Evolutionary conservation across 92 coral and sea anemone genomes (phyloP).

Genomic region (Porites lobata): DNA sequence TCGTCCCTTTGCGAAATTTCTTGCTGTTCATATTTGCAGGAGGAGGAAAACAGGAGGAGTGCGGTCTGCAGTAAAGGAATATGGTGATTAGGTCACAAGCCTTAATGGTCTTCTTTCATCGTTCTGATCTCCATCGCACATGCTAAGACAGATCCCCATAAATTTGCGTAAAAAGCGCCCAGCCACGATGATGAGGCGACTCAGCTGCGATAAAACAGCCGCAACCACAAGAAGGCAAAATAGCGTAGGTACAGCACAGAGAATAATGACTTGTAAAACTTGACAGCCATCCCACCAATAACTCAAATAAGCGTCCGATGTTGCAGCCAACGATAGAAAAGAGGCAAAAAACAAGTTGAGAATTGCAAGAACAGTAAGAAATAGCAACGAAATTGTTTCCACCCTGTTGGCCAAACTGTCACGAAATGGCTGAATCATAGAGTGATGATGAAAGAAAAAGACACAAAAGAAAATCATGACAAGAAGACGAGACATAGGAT

Average conservation of each 20-base stretch:
- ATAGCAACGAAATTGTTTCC: slow-evolving; percentile 50
- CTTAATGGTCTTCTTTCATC: background rate
- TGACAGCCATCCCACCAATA: slow-evolving; percentile 7
- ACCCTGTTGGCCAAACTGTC: background rate
- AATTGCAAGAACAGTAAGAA: slow-evolving; percentile 25
- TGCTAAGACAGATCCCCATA: background rate
- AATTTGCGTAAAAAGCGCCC: background rate
- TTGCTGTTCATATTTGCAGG: too few relatives aligned
- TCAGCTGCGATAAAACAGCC: background rate
- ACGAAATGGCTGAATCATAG: slow-evolving; percentile 32
- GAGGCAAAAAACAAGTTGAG: background rate
- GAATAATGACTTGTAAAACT: slow-evolving; percentile 25
- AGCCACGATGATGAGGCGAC: background rate
- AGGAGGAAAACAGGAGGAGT: too few relatives aligned
- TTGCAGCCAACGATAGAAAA: background rate
- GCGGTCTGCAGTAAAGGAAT: too few relatives aligned
- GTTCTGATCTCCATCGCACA: background rate
- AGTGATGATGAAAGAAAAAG: slow-evolving; percentile 51
- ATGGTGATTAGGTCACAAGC: too few relatives aligned
- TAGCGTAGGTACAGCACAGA: slow-evolving; percentile 34
- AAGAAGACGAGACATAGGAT: slow-evolving; percentile 37
- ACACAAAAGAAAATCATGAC: slow-evolving; percentile 37
- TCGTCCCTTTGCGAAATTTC: too few relatives aligned
- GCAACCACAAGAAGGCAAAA: background rate
- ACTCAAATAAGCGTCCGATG: slow-evolving; percentile 26